Conservation (phyloP, 1,140 invertebrate species). For the Neodiprion fabricii region DNA sequence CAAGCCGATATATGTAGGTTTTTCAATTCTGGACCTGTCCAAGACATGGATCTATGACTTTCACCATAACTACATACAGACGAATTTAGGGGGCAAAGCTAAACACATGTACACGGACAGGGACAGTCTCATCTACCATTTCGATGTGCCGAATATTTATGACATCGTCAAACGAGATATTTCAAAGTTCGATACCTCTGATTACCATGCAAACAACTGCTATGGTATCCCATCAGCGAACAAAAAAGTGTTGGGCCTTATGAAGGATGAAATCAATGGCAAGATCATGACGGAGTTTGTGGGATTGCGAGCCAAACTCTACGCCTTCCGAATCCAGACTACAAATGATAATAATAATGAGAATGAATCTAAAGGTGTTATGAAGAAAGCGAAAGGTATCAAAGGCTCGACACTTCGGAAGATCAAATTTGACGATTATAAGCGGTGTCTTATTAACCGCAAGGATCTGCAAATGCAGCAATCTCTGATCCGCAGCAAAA, state of each 20-base stretch:
- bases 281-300: constrained; percentile 17
- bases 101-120: constrained; percentile 26
- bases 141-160: too few relatives aligned
- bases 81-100: constrained; percentile 18
- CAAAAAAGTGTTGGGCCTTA: constrained; percentile 8
- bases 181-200: too few relatives aligned
- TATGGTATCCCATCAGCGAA: constrained; percentile 8
- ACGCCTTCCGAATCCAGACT: constrained; percentile 6
- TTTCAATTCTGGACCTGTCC: constrained; percentile 27
- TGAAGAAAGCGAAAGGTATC: constrained; percentile 23
- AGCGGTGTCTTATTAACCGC: too few relatives aligned
- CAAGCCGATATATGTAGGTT: constrained; percentile 31
- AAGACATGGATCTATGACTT: constrained; percentile 44
- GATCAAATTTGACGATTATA: too few relatives aligned
- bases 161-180: too few relatives aligned
- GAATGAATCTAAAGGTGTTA: constrained; percentile 29
- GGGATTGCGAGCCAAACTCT: constrained; percentile 21
- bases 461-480: too few relatives aligned
- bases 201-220: not conserved
- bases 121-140: not conserved
- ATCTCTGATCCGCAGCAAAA: too few relatives aligned
- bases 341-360: not conserved
- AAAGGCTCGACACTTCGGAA: constrained; percentile 16
- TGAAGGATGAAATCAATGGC: constrained; percentile 13
- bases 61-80: constrained; percentile 39